Evolutionary conservation across 2,797 vertebrate species (phyloP).

Genomic region (Halcyon badia): DNA sequence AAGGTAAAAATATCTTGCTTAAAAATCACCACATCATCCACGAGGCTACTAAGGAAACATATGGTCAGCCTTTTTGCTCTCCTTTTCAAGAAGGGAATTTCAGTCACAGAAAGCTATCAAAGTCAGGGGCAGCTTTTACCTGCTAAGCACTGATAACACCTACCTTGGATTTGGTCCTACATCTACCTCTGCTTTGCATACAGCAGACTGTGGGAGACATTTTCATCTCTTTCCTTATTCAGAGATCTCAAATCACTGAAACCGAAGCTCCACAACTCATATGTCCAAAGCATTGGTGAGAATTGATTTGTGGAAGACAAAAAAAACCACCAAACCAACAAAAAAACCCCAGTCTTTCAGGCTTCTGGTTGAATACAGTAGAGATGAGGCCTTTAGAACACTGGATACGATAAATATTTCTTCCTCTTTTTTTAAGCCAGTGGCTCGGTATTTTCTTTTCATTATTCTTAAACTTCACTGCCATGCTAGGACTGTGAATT

Average conservation of each 20-base stretch:
- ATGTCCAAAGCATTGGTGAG: neutral
- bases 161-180: neutral
- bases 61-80: neutral
- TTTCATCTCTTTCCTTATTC: neutral
- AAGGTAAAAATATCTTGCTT: neutral
- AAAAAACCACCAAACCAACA: neutral
- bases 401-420: neutral
- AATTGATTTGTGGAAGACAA: neutral
- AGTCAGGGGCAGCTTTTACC: neutral
- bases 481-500: neutral
- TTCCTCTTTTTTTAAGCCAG: neutral
- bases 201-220: neutral
- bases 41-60: neutral
- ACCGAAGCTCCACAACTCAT: neutral
- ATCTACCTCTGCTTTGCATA: neutral
- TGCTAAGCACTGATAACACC: neutral
- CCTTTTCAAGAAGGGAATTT: neutral
- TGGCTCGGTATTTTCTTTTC: slow-evolving; percentile 19
- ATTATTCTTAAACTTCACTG: slow-evolving; percentile 20
- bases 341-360: neutral
- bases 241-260: neutral
- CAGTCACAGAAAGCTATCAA: neutral
- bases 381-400: neutral
- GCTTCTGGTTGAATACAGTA: neutral
- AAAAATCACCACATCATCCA: neutral